A percentile compares a stretch with the other conserved stretches of the same genome.
These are phyloP conservation scores for Mystacornis crossleyi DNA, from an alignment of 2,113 vertebrate species.

Conservation along the genomic window DNA sequence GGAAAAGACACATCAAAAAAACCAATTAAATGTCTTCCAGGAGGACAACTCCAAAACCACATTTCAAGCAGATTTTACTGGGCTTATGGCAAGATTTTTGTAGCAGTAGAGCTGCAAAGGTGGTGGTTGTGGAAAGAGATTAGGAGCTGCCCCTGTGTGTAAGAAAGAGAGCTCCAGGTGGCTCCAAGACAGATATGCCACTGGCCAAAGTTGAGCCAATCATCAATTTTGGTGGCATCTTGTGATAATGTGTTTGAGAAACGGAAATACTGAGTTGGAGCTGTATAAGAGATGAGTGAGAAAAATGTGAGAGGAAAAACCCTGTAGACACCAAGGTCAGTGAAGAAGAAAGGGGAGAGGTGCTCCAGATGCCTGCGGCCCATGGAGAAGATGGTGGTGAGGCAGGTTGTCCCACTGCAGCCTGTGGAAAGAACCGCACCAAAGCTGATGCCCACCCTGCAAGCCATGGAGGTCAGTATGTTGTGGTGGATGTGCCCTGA, in stretches of 20 bases:
- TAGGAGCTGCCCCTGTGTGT: fast-evolving
- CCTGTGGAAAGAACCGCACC: background rate
- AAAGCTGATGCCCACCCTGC: background rate
- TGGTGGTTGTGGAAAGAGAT: background rate
- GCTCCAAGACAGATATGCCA: background rate
- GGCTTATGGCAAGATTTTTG: background rate
- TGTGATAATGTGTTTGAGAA: background rate
- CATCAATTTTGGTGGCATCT: background rate
- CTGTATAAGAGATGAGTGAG: background rate
- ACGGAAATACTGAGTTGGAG: background rate
- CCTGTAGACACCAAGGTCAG: background rate
- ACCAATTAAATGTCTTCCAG: fast-evolving
- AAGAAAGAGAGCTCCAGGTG: background rate
- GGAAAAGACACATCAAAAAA: background rate
- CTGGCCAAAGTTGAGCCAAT: background rate
- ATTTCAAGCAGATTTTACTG: background rate
- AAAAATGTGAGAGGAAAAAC: background rate
- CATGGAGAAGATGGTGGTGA: background rate
- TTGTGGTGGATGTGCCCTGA: background rate
- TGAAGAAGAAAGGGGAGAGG: background rate
- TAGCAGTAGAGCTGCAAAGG: background rate
- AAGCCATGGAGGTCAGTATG: background rate
- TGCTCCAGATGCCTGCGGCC: background rate
- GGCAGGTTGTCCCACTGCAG: background rate
- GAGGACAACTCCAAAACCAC: background rate